A percentile compares a stretch with the other conserved stretches of the same genome.
phyloP scores from a whole-genome alignment of 2,797 vertebrate species.

The Buceros bicornis region DNA sequence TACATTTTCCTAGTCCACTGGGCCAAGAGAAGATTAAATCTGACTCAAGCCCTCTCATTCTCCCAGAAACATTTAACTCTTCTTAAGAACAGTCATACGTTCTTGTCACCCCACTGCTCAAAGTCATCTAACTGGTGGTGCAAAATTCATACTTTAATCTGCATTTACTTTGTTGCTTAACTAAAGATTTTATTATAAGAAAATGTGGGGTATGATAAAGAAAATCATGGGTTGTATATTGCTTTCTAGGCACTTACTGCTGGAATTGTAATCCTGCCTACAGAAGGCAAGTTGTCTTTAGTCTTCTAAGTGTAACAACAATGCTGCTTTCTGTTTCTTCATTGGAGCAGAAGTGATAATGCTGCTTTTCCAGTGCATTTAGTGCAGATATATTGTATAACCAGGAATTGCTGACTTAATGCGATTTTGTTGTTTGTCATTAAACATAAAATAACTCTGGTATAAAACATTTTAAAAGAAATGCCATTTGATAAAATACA shows the following conservation, averaged over 20 bases:
- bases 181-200: slow-evolving; percentile 4
- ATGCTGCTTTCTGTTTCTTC: slow-evolving; percentile 41
- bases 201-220: background rate
- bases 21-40: slow-evolving; percentile 56
- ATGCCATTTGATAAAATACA: slow-evolving; percentile 32
- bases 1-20: slow-evolving; percentile 37
- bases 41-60: slow-evolving; percentile 22
- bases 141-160: background rate
- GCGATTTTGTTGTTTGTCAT: slow-evolving; percentile 64
- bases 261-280: slow-evolving; percentile 15
- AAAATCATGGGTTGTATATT: background rate
- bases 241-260: background rate
- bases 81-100: background rate
- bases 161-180: slow-evolving; percentile 8
- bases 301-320: background rate
- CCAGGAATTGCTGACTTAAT: slow-evolving; percentile 67
- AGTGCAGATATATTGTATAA: slow-evolving; percentile 55
- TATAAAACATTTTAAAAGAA: slow-evolving; percentile 57
- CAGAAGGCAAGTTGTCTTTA: slow-evolving; percentile 16
- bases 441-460: slow-evolving; percentile 66
- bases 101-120: background rate
- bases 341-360: slow-evolving; percentile 41
- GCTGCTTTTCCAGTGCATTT: slow-evolving; percentile 53
- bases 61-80: slow-evolving; percentile 48
- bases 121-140: background rate